These are phyloP conservation scores for Molanna angustata DNA, from an alignment of 2,888 invertebrate genomes.

Conservation along the genomic window DNA sequence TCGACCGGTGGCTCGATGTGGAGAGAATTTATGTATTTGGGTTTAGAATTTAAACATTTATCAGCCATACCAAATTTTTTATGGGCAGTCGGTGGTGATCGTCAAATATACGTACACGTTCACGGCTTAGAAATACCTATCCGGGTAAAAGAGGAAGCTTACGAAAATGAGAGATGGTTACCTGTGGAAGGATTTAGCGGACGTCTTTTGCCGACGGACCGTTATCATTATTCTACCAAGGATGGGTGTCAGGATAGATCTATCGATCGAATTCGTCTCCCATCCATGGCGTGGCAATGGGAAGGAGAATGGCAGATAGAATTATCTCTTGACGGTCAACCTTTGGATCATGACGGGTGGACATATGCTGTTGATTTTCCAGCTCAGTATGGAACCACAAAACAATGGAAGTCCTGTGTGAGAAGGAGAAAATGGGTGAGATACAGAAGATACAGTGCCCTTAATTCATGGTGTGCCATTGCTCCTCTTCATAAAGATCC, in stretches of 20 bases:
- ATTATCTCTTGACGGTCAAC: slow-evolving; percentile 79
- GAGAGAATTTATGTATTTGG: slow-evolving; percentile 82
- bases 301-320: slow-evolving; percentile 92
- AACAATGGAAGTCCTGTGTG: slow-evolving; percentile 89
- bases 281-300: slow-evolving; percentile 96
- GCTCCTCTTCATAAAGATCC: slow-evolving; percentile 86
- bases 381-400: slow-evolving; percentile 72
- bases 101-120: slow-evolving; percentile 90
- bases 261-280: slow-evolving; percentile 78
- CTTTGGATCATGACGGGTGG: slow-evolving; percentile 90
- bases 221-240: slow-evolving; percentile 80
- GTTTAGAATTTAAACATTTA: slow-evolving; percentile 85
- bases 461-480: slow-evolving; percentile 91
- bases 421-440: slow-evolving; percentile 87
- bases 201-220: slow-evolving; percentile 81
- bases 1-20: slow-evolving; percentile 79
- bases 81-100: slow-evolving; percentile 92
- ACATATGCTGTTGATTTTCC: slow-evolving; percentile 92
- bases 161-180: slow-evolving; percentile 93
- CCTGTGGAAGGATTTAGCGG: slow-evolving; percentile 86
- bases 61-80: slow-evolving; percentile 81
- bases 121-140: slow-evolving; percentile 89
- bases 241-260: slow-evolving; percentile 79
- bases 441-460: slow-evolving; percentile 81
- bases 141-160: slow-evolving; percentile 84